Conservation (phyloP, 2,888 invertebrate genomes). For the Tetragonula carbonaria region DNA sequence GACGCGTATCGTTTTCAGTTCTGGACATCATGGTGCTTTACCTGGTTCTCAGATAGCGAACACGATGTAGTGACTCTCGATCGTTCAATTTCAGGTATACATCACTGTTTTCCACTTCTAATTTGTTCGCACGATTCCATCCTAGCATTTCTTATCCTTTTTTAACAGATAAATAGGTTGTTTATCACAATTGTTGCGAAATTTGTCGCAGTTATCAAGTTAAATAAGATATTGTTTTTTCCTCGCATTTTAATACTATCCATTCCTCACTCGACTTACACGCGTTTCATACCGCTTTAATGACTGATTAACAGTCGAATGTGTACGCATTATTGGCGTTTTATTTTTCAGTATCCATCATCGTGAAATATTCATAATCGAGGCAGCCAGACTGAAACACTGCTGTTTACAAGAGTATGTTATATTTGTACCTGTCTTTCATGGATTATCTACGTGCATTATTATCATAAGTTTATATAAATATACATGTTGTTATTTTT, state of each 20-base stretch:
- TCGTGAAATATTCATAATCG: slow-evolving; percentile 77
- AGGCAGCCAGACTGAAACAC: slow-evolving; percentile 41
- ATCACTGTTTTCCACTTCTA: slow-evolving; percentile 30
- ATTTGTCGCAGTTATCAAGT: neutral
- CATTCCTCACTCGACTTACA: slow-evolving; percentile 12
- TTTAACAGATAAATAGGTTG: neutral
- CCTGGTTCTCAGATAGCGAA: slow-evolving; percentile 80
- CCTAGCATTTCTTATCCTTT: neutral
- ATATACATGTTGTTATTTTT: slow-evolving; percentile 62
- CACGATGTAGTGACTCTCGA: slow-evolving; percentile 58
- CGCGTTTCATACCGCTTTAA: slow-evolving; percentile 11
- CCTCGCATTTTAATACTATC: neutral
- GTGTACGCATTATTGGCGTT: slow-evolving; percentile 40
- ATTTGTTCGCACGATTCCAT: neutral
- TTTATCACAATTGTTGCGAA: neutral
- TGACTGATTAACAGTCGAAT: neutral
- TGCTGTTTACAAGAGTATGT: slow-evolving; percentile 29
- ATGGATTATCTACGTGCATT: slow-evolving; percentile 53
- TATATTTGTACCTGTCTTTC: slow-evolving; percentile 59
- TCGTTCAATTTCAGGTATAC: slow-evolving; percentile 65
- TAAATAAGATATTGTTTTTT: neutral
- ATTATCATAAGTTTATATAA: slow-evolving; percentile 62
- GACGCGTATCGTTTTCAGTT: slow-evolving; percentile 77
- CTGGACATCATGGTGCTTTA: slow-evolving; percentile 81
- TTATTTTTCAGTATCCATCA: slow-evolving; percentile 78